phyloP scores from a whole-genome alignment of 2,888 invertebrate species.

The Anarsia innoxiella region DNA sequence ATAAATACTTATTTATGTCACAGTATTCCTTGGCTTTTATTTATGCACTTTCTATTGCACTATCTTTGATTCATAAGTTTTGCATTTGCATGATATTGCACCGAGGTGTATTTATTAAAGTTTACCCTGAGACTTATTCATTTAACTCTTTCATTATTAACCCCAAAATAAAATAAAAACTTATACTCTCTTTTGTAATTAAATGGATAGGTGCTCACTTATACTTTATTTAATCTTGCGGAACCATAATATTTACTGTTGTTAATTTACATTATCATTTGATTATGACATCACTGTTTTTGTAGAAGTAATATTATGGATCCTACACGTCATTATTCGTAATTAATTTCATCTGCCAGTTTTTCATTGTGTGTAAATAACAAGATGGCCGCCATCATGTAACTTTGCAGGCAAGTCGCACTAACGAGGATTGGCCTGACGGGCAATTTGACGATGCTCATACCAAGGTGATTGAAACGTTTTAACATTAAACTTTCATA shows the following conservation, averaged over 20 bases:
- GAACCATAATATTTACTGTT: too few species aligned
- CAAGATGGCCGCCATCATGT: conserved; percentile 53
- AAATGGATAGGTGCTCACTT: too few species aligned
- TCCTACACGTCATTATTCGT: too few species aligned
- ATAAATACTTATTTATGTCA: conserved; percentile 40
- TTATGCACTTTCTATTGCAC: conserved; percentile 22
- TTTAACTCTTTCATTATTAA: too few species aligned
- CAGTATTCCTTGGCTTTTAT: conserved; percentile 34
- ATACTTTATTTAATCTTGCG: too few species aligned
- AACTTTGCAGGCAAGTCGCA: conserved; percentile 55
- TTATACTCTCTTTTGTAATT: too few species aligned
- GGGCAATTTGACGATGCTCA: conserved; percentile 65
- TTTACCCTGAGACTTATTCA: too few species aligned
- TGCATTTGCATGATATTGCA: conserved; percentile 23
- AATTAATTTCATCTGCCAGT: conserved; percentile 39
- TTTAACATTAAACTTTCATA: conserved; percentile 17
- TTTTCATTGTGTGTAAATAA: conserved; percentile 55
- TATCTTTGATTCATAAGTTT: conserved; percentile 15
- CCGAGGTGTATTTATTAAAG: too few species aligned
- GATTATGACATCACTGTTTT: too few species aligned
- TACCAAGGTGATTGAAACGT: conserved; percentile 62
- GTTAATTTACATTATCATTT: too few species aligned
- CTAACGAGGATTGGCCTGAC: conserved; percentile 66
- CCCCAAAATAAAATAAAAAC: too few species aligned
- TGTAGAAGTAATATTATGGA: conserved; percentile 33